phyloP scores from a whole-genome alignment of 2,888 invertebrate genomes.

The Lampropteryx suffumata region DNA sequence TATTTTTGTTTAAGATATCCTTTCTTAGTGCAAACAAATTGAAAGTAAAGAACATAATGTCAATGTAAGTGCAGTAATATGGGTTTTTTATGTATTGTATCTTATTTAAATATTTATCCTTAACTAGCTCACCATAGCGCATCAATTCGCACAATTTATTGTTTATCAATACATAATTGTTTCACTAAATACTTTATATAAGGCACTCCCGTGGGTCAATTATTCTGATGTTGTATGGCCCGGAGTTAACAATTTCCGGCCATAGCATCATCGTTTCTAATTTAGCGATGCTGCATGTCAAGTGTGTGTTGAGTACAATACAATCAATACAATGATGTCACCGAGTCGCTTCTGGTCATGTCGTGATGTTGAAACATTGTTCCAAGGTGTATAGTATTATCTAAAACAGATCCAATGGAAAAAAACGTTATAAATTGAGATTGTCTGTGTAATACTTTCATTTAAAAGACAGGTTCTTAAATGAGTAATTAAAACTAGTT shows the following conservation, averaged over 20 bases:
- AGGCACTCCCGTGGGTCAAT: too few species aligned
- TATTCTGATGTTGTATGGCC: not conserved
- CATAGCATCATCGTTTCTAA: constrained; percentile 4
- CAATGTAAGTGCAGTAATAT: too few species aligned
- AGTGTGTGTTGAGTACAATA: constrained; percentile 14
- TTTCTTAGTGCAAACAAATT: not conserved
- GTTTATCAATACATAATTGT: too few species aligned
- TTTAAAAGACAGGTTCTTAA: constrained; percentile 31
- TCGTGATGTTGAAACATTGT: constrained; percentile 9
- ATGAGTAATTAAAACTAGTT: constrained; percentile 36
- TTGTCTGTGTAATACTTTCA: constrained; percentile 32
- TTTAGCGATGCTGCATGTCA: constrained; percentile 12
- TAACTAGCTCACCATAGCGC: too few species aligned
- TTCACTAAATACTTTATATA: too few species aligned
- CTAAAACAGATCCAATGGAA: too few species aligned
- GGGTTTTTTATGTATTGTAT: too few species aligned
- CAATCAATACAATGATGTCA: constrained; percentile 24
- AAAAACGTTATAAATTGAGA: not conserved
- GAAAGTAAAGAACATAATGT: too few species aligned
- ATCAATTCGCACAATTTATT: too few species aligned
- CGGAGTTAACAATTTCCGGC: constrained; percentile 15
- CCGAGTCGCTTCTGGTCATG: not conserved
- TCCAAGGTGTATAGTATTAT: not conserved
- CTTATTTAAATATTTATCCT: too few species aligned
- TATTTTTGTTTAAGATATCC: not conserved